Evolutionary conservation across 2,113 vertebrate species (phyloP).

Genomic region (Hassar affinis): DNA sequence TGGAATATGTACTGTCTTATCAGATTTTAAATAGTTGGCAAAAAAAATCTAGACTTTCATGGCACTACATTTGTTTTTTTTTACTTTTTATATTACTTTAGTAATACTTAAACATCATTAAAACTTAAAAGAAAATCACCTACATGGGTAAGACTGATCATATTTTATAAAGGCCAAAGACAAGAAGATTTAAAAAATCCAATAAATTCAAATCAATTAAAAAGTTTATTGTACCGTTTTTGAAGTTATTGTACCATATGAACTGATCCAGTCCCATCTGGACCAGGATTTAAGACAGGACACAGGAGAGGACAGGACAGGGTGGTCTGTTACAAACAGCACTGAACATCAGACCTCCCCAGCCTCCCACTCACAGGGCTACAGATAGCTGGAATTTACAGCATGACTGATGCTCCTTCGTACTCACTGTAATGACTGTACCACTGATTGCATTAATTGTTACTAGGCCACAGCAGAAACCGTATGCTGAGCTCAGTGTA

Average conservation of each 20-base stretch:
- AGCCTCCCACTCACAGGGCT: constrained; percentile 15
- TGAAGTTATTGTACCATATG: constrained; percentile 56
- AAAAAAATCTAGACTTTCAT: too few relatives aligned
- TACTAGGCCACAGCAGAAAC: constrained; percentile 16
- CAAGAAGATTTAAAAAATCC: background rate
- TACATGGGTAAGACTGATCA: background rate
- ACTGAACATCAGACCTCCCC: constrained; percentile 5
- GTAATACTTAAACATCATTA: background rate
- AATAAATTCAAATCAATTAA: constrained; percentile 27
- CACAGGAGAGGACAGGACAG: background rate
- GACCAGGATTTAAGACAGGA: constrained; percentile 29
- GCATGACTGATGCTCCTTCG: constrained; percentile 47
- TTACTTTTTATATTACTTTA: too few relatives aligned
- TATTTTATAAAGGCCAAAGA: background rate
- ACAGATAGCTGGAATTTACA: constrained; percentile 42
- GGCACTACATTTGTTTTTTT: too few relatives aligned
- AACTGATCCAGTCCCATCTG: constrained; percentile 49
- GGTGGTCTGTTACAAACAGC: background rate
- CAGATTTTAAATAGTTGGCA: too few relatives aligned
- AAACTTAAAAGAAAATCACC: background rate
- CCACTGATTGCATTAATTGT: constrained; percentile 35
- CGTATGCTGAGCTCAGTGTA: constrained; percentile 32
- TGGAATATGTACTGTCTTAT: background rate
- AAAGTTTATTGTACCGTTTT: constrained; percentile 26
- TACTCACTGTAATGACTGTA: constrained; percentile 50